These are phyloP conservation scores for Tilapia sparmanii DNA, from an alignment of 2,113 vertebrate genomes.

Conservation along the genomic window DNA sequence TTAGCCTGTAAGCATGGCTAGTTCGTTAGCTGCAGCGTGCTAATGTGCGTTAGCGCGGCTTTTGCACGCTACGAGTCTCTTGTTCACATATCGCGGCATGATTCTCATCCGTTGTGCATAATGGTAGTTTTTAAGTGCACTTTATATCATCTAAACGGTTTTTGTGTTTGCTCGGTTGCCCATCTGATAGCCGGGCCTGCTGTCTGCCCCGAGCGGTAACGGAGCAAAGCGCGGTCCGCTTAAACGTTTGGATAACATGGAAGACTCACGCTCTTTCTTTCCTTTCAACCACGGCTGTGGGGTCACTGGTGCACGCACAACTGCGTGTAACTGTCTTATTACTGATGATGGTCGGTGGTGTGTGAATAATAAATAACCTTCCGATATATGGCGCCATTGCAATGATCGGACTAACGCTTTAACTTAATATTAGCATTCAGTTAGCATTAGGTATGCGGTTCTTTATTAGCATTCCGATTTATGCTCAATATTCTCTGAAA, in stretches of 20 bases:
- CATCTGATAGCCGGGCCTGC: constrained; percentile 14
- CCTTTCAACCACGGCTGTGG: not conserved
- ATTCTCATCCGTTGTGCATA: not conserved
- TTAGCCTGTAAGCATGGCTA: not conserved
- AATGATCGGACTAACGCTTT: not conserved
- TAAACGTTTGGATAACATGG: not conserved
- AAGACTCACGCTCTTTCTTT: not conserved
- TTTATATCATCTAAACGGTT: accelerated
- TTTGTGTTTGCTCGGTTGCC: accelerated
- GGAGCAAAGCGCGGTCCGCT: constrained; percentile 53
- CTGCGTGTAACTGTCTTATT: accelerated
- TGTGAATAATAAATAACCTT: not conserved
- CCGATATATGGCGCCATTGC: not conserved
- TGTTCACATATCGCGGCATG: not conserved
- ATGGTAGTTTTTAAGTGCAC: not conserved
- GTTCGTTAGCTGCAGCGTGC: not conserved
- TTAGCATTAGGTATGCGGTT: not conserved
- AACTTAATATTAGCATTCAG: not conserved
- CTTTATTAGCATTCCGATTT: not conserved
- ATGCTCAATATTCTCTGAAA: not conserved
- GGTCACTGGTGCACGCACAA: not conserved
- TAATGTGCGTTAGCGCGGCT: not conserved
- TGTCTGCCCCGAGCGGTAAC: not conserved
- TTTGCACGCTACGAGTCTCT: not conserved
- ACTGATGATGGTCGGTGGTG: not conserved